Conservation (phyloP, 2,888 invertebrate genomes). For the Phalangium opilio region DNA sequence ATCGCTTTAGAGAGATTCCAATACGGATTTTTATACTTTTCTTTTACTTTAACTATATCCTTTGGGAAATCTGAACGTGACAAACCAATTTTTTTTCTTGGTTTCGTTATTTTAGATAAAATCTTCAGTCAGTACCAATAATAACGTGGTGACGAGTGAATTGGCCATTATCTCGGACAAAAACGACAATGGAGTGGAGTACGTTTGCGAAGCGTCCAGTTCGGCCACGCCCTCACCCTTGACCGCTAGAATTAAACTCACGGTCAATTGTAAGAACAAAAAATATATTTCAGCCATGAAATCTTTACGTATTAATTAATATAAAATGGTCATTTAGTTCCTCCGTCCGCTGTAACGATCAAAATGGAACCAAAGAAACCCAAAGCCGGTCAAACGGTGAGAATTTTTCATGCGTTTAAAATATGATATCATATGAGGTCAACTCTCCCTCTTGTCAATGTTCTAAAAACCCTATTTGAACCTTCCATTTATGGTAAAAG, state of each 20-base stretch:
- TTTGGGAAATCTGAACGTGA: too few relatives aligned
- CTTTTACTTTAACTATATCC: too few relatives aligned
- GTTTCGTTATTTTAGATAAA: slow-evolving; percentile 38
- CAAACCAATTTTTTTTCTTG: too few relatives aligned
- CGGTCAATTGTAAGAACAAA: slow-evolving; percentile 80
- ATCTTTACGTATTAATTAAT: background rate
- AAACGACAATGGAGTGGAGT: slow-evolving; percentile 83
- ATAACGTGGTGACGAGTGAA: slow-evolving; percentile 67
- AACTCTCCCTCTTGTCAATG: too few relatives aligned
- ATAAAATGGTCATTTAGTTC: slow-evolving; percentile 43
- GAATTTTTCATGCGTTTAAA: slow-evolving; percentile 1
- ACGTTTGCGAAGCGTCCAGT: slow-evolving; percentile 84
- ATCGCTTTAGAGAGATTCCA: too few relatives aligned
- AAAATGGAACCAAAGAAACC: slow-evolving; percentile 62
- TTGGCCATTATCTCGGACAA: slow-evolving; percentile 71
- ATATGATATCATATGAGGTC: too few relatives aligned
- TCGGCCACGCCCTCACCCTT: slow-evolving; percentile 73
- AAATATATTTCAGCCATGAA: too few relatives aligned
- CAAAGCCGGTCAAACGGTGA: slow-evolving; percentile 51
- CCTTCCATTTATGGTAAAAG: too few relatives aligned
- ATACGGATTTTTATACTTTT: too few relatives aligned
- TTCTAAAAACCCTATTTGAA: too few relatives aligned
- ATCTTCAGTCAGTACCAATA: slow-evolving; percentile 53
- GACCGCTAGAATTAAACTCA: slow-evolving; percentile 62
- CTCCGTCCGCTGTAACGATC: slow-evolving; percentile 74